Evolutionary conservation across 2,797 vertebrate genomes (phyloP).

Genomic region (Labroides dimidiatus): DNA sequence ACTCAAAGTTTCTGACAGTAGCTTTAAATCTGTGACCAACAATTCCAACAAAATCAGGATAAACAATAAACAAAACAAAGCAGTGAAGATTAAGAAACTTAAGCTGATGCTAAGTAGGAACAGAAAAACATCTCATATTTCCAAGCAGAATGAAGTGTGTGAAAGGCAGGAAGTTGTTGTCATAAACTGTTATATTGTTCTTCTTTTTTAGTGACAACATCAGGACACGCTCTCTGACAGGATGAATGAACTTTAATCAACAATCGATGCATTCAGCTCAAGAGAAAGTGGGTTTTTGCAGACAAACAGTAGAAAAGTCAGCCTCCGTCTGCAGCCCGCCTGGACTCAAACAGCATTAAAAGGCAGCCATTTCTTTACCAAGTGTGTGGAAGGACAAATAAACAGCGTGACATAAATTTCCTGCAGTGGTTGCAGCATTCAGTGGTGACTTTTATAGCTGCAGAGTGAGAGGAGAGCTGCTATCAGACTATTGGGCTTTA

Average conservation of each 20-base stretch:
- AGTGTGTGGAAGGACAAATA: conserved; percentile 76
- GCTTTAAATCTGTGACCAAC: no score
- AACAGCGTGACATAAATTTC: conserved; percentile 78
- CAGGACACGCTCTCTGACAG: conserved; percentile 2
- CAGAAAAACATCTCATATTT: no score
- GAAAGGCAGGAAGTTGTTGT: no score
- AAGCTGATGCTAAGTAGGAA: no score
- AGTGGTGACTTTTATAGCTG: conserved; percentile 79
- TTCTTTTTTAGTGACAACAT: background rate
- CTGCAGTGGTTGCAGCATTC: conserved; percentile 70
- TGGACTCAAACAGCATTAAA: conserved; percentile 58
- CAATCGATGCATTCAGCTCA: conserved; percentile 18
- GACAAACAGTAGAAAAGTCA: conserved; percentile 45
- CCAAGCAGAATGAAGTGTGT: no score
- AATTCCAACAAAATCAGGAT: no score
- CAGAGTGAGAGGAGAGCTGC: conserved; percentile 76
- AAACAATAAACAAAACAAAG: no score
- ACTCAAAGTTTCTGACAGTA: no score
- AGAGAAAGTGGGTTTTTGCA: conserved; percentile 9
- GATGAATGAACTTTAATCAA: conserved; percentile 16
- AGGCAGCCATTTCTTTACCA: conserved; percentile 65
- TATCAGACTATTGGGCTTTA: conserved; percentile 83
- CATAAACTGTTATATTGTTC: no score
- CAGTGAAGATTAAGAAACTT: no score
- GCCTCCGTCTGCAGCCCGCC: conserved; percentile 28